Evolutionary conservation across 2,113 vertebrate species (phyloP).

Genomic region (Sander lucioperca): DNA sequence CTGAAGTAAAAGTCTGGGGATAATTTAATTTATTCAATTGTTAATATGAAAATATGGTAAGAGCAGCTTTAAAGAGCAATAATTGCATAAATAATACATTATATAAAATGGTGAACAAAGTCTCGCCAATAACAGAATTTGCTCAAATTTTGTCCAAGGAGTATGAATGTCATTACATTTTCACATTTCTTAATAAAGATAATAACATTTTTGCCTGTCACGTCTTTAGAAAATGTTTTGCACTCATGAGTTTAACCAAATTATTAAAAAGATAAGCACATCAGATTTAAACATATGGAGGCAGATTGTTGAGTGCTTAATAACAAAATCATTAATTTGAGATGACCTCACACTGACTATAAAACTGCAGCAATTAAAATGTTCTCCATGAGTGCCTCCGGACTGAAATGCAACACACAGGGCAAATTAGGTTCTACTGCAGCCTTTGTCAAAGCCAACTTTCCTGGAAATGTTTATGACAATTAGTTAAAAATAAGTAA

Average conservation of each 20-base stretch:
- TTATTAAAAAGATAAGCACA: neutral
- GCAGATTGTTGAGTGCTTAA: neutral
- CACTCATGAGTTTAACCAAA: neutral
- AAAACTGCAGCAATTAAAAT: slow-evolving; percentile 70
- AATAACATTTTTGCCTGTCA: neutral
- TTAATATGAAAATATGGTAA: neutral
- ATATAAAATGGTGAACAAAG: neutral
- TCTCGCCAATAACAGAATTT: neutral
- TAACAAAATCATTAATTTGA: slow-evolving; percentile 3
- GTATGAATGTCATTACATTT: neutral
- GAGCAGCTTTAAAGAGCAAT: neutral
- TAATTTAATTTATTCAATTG: neutral
- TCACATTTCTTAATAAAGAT: neutral
- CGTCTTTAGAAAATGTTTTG: neutral
- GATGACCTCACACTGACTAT: slow-evolving; percentile 21
- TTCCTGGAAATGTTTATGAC: slow-evolving; percentile 33
- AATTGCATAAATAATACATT: neutral
- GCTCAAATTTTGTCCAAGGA: neutral
- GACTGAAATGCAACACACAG: slow-evolving; percentile 33
- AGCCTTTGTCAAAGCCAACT: neutral
- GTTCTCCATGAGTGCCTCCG: slow-evolving; percentile 66
- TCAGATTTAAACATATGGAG: neutral
- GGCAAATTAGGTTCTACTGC: slow-evolving; percentile 5
- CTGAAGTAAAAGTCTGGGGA: neutral
- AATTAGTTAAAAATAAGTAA: neutral